Evolutionary conservation across 2,888 invertebrate genomes (phyloP).

Genomic region (Zygaena filipendulae): DNA sequence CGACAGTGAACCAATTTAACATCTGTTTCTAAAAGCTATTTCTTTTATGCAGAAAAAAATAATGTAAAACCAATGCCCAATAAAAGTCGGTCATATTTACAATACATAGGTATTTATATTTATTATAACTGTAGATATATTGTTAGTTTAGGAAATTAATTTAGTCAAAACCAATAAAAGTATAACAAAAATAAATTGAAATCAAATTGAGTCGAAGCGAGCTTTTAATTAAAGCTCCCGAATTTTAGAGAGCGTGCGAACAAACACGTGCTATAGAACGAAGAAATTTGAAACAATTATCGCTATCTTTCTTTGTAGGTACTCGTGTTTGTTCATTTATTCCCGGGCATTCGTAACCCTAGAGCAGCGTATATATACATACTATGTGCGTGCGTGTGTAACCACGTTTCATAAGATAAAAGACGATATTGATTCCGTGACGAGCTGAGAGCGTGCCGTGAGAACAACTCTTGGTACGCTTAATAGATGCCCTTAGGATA

Average conservation of each 20-base stretch:
- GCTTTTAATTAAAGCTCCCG: conserved; percentile 41
- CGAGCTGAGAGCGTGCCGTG: conserved; percentile 57
- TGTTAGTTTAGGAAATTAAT: no score
- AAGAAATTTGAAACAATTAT: conserved; percentile 53
- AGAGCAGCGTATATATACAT: conserved; percentile 23
- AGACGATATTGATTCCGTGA: conserved; percentile 67
- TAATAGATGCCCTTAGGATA: conserved; percentile 56
- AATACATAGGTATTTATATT: no score
- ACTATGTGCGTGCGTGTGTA: conserved; percentile 32
- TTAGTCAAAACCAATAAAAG: no score
- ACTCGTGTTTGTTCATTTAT: conserved; percentile 39
- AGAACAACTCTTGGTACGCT: conserved; percentile 59
- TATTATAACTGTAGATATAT: no score
- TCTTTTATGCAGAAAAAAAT: not conserved
- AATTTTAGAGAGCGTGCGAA: conserved; percentile 38
- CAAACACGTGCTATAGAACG: conserved; percentile 32
- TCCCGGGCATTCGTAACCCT: conserved; percentile 21
- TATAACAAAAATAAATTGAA: no score
- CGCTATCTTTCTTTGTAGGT: conserved; percentile 34
- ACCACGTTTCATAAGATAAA: conserved; percentile 65
- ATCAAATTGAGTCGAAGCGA: conserved; percentile 29
- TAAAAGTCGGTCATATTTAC: no score
- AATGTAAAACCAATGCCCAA: conserved; percentile 29
- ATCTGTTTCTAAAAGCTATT: not conserved
- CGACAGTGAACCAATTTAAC: conserved; percentile 36